Conservation (phyloP, 2,888 invertebrate genomes). For the Pimpla rufipes region DNA sequence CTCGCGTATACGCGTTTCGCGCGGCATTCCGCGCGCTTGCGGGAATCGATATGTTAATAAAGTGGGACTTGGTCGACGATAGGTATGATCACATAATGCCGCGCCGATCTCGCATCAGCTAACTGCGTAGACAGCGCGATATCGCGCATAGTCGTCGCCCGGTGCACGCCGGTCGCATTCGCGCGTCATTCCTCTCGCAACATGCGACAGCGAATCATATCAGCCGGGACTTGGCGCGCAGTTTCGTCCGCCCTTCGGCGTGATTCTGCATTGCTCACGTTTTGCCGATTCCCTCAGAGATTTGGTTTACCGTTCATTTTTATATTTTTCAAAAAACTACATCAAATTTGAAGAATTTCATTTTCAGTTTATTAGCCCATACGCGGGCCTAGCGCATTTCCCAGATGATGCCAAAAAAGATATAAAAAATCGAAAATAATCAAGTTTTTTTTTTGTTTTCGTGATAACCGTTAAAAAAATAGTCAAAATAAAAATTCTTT, state of each 20-base stretch:
- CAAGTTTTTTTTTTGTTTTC: no score
- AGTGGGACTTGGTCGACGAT: slow-evolving; percentile 54
- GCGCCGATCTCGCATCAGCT: slow-evolving; percentile 44
- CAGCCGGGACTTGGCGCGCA: background rate
- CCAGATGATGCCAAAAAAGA: no score
- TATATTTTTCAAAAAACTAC: no score
- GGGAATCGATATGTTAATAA: slow-evolving; percentile 67
- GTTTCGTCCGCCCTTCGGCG: background rate
- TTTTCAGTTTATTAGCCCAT: no score
- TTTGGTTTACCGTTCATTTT: no score
- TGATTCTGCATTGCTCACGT: background rate
- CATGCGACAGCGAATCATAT: background rate
- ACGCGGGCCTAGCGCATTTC: no score
- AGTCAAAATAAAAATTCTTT: no score
- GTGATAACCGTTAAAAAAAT: no score
- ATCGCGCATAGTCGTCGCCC: slow-evolving; percentile 8
- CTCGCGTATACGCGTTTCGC: slow-evolving; percentile 47
- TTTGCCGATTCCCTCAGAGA: no score
- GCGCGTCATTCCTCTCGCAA: slow-evolving; percentile 42
- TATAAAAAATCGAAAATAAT: no score
- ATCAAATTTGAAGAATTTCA: no score
- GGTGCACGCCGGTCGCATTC: slow-evolving; percentile 38
- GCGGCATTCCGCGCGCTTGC: slow-evolving; percentile 59
- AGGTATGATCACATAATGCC: slow-evolving; percentile 53
- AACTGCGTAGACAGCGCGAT: slow-evolving; percentile 41